Evolutionary conservation across 2,113 vertebrate genomes (phyloP).

Genomic region (Grus americana): DNA sequence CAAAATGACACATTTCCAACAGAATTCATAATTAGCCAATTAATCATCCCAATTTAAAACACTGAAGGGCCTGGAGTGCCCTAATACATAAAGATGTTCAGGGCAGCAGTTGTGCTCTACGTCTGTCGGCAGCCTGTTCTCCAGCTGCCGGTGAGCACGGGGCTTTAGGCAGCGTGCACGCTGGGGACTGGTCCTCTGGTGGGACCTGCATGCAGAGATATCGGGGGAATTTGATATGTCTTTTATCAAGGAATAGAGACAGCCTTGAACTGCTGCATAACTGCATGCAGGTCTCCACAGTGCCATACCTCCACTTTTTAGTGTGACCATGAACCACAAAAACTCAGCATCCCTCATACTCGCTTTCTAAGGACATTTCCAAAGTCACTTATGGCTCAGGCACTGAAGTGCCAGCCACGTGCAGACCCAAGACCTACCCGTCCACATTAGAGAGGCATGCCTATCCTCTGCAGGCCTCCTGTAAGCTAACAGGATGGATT

Average conservation of each 20-base stretch:
- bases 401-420: not conserved
- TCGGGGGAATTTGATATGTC: not conserved
- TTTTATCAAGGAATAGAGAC: not conserved
- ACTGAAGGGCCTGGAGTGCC: not conserved
- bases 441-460: not conserved
- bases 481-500: not conserved
- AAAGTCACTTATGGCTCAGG: not conserved
- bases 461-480: not conserved
- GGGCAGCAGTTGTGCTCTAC: not conserved
- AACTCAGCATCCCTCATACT: not conserved
- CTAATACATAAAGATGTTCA: not conserved
- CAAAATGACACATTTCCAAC: not conserved
- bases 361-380: not conserved
- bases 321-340: not conserved
- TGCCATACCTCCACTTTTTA: not conserved
- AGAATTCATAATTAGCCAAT: not conserved
- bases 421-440: not conserved
- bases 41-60: not conserved
- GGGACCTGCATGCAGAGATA: not conserved
- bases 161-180: not conserved
- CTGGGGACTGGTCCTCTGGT: fast-evolving
- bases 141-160: fast-evolving
- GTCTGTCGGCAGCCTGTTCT: not conserved
- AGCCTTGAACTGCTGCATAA: not conserved
- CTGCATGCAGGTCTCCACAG: not conserved